Evolutionary conservation across 2,888 invertebrate species (phyloP), one percentile per base, ranked within the genome.

Genomic region (Eulithis testata): DNA sequence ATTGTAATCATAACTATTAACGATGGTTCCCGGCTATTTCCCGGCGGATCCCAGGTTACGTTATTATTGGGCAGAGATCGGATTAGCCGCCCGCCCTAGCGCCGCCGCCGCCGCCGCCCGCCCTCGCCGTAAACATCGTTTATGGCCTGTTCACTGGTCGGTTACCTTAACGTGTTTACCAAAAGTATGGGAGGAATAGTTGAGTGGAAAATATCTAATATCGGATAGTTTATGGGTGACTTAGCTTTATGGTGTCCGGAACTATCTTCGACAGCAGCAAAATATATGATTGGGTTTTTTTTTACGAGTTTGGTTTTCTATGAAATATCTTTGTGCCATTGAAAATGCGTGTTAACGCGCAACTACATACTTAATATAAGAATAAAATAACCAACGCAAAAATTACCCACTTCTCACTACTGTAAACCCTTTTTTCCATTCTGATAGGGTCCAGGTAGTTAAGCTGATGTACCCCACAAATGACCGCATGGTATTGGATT

Each of bases 91-190:
- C 53, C 49, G 21, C 49, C 49, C 49, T 11, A 1, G 8, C 47
- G 47, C 47, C 47, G 4, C 11, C 31, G 21, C 27, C 43, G 14
- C 54, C 31, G 12, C 54, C 52, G 14, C 49, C 44, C 56, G 37
- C 60, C 61, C 40, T n/a, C 54, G 54, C 50, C 55, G 55, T 63
- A 63, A 66, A 63, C 66, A 63, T 51, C 62, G 52, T 59, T 66
- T 66, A 62, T 59, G 51, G 58, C 58, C 62, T 55, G 62, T 66
- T 62, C 62, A 51, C 66, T 62, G 37, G 66, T 44, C 54, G 54
- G 62, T 60, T 55, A 66, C 66, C 55, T 66, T 56, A 63, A 66
- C 62, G 62, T 66, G 66, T 60, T 66, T 63, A 63, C 63, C 37
- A 59, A 63, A 60, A 63, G 40, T 62, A 60, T 47, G 52, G 43